Evolutionary conservation across 2,113 vertebrate genomes (phyloP).

Genomic region (Protobothrops mucrosquamatus): DNA sequence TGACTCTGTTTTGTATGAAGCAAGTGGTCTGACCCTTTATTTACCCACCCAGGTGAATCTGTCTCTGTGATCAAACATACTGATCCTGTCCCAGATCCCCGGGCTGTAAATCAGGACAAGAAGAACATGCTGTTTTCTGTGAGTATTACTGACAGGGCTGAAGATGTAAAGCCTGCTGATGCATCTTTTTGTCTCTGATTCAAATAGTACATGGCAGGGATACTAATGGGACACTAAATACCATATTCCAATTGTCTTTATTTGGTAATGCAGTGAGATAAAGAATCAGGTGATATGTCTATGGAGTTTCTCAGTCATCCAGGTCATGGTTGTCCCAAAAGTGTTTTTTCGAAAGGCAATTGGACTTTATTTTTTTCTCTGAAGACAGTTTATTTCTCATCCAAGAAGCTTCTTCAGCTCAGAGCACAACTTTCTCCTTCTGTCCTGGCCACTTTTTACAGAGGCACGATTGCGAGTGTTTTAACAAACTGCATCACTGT

Average conservation of each 20-base stretch:
- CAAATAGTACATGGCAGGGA: neutral
- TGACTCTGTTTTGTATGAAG: neutral
- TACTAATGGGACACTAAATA: neutral
- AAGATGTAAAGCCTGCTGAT: neutral
- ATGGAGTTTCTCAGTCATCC: neutral
- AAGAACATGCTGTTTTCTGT: conserved; percentile 79
- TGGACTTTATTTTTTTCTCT: neutral
- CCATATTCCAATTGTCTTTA: neutral
- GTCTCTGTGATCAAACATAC: conserved; percentile 76
- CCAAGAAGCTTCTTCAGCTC: neutral
- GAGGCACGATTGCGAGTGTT: too few species aligned
- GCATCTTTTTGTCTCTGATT: neutral
- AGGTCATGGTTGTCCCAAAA: neutral
- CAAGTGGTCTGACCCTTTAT: neutral
- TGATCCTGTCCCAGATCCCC: conserved; percentile 66
- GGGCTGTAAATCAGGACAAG: conserved; percentile 77
- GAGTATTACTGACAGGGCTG: conserved; percentile 26
- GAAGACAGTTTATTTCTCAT: neutral
- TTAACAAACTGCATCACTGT: too few species aligned
- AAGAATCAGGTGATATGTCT: neutral
- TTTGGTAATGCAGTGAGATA: neutral
- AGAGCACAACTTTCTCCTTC: neutral
- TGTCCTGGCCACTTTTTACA: too few species aligned
- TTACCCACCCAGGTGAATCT: conserved; percentile 62
- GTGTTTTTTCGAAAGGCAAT: neutral